Evolutionary conservation across 2,888 invertebrate genomes (phyloP), one percentile per base, ranked within the genome.

Genomic region (Eurytoma adleriae): DNA sequence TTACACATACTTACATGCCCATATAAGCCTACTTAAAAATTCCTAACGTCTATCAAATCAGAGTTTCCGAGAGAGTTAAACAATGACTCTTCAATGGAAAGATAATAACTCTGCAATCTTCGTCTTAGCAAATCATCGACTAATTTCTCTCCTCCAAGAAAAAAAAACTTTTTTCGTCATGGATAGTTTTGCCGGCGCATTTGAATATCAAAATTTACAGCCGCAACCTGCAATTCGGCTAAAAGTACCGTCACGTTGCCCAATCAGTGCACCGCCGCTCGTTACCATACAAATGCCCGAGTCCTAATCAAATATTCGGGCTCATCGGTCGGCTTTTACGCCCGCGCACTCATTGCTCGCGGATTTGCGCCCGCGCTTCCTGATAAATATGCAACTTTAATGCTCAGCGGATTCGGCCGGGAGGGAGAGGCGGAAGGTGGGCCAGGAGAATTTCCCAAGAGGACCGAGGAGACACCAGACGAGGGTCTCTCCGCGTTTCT

Each of bases 241-340:
- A 64, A 64, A 64, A 64, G 40, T 40, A 20, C 20, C n/a, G 14
- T 20, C n/a, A 16, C 40, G 59, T 73, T 68, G 52, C 57, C 78
- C 78, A 78, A 78, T 81, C 70, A 69, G 72, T 71, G 80, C 72
- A 64, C 57, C 48, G 14, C 56, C 69, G 62, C 67, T 74, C 74
- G 81, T 81, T 81, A 81, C 59, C 78, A 70, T 78, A 80, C 50
- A 74, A 80, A 80, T 76, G 74, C 71, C 30, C 62, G 56, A 24
- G 61, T 52, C 52, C 57, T 80, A 69, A 81, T 81, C 81, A 74
- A 81, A 81, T 81, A 81, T 78, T 81, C 81, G 69, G 57, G 64
- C 64, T 76, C 59, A 30, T 50, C 64, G 66, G 30, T 71, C 40
- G 67, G 66, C 40, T 66, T 80, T 76, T 75, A 52, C 76, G 40